A percentile compares a stretch with the other conserved stretches of the same genome.
phyloP scores from a whole-genome alignment of 2,888 invertebrate species.

The Dioctria linearis region DNA sequence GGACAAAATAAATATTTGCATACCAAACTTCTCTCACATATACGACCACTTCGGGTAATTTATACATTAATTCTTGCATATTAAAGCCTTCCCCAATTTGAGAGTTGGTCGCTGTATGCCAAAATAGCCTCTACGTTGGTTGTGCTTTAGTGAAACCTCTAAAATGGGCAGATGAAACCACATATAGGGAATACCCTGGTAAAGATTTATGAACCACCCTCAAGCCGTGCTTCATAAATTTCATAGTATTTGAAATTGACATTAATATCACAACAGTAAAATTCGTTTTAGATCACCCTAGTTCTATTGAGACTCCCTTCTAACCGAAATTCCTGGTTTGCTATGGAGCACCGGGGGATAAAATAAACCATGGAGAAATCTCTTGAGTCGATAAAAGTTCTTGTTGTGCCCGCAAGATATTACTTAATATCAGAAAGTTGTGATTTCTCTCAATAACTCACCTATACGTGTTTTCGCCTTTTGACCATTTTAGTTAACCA shows the following conservation, averaged over 20 bases:
- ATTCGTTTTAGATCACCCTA: background rate
- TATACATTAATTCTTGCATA: conserved; percentile 40
- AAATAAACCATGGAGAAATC: conserved; percentile 15
- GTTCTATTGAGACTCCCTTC: background rate
- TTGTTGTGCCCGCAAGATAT: conserved; percentile 26
- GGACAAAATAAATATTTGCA: conserved; percentile 41
- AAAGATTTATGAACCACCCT: conserved; percentile 29
- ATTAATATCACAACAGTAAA: conserved; percentile 42
- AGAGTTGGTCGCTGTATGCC: conserved; percentile 7
- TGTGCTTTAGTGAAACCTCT: conserved; percentile 14
- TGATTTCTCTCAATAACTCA: conserved; percentile 22
- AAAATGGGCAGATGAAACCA: background rate
- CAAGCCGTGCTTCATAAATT: conserved; percentile 20
- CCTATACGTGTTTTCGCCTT: conserved; percentile 7
- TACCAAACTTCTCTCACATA: conserved; percentile 18
- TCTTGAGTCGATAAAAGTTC: conserved; percentile 47
- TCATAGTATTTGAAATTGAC: conserved; percentile 34
- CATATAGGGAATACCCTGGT: conserved; percentile 1
- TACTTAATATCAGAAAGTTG: conserved; percentile 42
- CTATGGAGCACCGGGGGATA: background rate
- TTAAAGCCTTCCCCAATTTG: conserved; percentile 33
- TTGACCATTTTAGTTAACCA: background rate
- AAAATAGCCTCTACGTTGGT: conserved; percentile 11
- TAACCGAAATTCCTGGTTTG: background rate
- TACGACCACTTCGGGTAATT: conserved; percentile 35